A percentile compares a stretch with the other conserved stretches of the same genome.
phyloP scores from a whole-genome alignment of 2,888 invertebrate species.

The Phyto melanocephala region DNA sequence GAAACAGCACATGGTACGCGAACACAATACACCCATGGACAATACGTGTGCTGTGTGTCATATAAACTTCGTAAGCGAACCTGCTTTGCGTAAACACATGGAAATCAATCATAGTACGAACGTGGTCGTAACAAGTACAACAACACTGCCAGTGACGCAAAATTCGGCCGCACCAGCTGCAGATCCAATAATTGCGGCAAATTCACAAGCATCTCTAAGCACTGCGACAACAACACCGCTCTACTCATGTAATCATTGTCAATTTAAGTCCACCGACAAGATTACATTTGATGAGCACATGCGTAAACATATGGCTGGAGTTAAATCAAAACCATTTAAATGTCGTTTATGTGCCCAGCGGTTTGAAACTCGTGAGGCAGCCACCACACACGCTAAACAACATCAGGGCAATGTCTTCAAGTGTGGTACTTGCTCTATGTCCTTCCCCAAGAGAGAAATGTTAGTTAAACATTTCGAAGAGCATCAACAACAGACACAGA shows the following conservation, averaged over 20 bases:
- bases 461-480: constrained; percentile 78
- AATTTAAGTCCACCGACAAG: constrained; percentile 78
- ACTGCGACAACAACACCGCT: constrained; percentile 69
- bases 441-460: constrained; percentile 77
- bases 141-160: constrained; percentile 74
- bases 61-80: constrained; percentile 77
- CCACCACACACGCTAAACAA: constrained; percentile 78
- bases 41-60: constrained; percentile 77
- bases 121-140: constrained; percentile 75
- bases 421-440: constrained; percentile 78
- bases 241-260: constrained; percentile 78
- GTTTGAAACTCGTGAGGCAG: constrained; percentile 78
- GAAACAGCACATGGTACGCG: constrained; percentile 78
- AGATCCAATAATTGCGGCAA: constrained; percentile 54
- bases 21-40: constrained; percentile 77
- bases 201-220: constrained; percentile 61
- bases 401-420: constrained; percentile 79
- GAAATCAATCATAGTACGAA: constrained; percentile 78
- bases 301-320: constrained; percentile 75
- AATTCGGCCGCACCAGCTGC: constrained; percentile 69
- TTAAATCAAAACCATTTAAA: constrained; percentile 79
- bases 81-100: constrained; percentile 78
- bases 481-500: constrained; percentile 73
- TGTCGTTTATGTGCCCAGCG: constrained; percentile 78
- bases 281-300: constrained; percentile 77